Percentiles rank a stretch among this genome's conserved stretches.
Conservation (phyloP, 1,140 invertebrate species). For the Oreohelix idahoensis region DNA sequence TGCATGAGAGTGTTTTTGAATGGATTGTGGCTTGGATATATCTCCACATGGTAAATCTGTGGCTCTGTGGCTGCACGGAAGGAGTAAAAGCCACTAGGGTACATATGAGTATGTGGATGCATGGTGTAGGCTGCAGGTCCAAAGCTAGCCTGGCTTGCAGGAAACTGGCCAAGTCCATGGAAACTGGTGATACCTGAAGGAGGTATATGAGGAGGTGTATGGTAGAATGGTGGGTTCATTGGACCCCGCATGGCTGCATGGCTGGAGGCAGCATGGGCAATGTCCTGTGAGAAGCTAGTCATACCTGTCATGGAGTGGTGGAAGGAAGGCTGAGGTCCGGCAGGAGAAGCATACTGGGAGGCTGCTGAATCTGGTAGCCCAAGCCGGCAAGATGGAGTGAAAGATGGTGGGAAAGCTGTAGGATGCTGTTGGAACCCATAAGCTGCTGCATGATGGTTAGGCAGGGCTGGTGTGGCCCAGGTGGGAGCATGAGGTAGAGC, state of each 20-base stretch:
- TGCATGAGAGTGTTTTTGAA: conserved; percentile 33
- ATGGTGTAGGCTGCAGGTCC: conserved; percentile 29
- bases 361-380: conserved; percentile 40
- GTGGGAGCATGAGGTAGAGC: conserved; percentile 28
- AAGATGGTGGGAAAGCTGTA: conserved; percentile 18
- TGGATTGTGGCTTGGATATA: conserved; percentile 18
- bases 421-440: conserved; percentile 42
- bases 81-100: conserved; percentile 47
- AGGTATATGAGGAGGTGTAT: conserved; percentile 40
- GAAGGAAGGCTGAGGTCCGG: conserved; percentile 27
- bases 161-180: conserved; percentile 39
- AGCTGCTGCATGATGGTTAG: conserved; percentile 34
- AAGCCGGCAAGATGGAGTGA: conserved; percentile 43
- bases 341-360: conserved; percentile 17
- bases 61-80: conserved; percentile 47
- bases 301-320: conserved; percentile 39
- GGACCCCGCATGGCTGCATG: conserved; percentile 35
- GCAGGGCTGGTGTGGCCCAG: conserved; percentile 41
- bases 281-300: conserved; percentile 28
- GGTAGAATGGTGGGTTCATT: conserved; percentile 49
- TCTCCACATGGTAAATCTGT: conserved; percentile 47
- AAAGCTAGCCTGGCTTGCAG: conserved; percentile 33
- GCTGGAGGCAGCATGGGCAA: conserved; percentile 4
- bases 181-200: conserved; percentile 46
- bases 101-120: conserved; percentile 45